Evolutionary conservation across 2,797 vertebrate genomes (phyloP).

Genomic region (Corythornis leucogaster): DNA sequence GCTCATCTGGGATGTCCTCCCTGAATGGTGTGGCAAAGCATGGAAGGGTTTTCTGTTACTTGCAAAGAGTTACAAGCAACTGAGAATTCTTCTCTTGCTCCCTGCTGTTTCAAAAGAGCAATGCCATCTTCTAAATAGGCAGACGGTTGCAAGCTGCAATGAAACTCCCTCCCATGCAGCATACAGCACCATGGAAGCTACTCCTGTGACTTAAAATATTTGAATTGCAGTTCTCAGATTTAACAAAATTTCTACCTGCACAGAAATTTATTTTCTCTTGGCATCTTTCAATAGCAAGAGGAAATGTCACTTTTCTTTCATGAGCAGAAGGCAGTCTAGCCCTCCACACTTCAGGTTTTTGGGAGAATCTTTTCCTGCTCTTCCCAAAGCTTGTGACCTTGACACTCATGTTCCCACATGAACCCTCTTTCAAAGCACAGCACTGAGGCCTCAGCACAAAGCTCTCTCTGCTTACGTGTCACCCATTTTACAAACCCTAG

Average conservation of each 20-base stretch:
- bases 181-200: not conserved
- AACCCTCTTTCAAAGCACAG: not conserved
- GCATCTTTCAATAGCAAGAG: not conserved
- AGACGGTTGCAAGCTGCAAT: not conserved
- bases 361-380: not conserved
- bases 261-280: not conserved
- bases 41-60: not conserved
- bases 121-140: not conserved
- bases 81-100: not conserved
- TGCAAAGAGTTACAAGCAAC: conserved; percentile 20
- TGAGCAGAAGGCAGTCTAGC: not conserved
- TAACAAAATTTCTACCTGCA: not conserved
- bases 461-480: accelerated
- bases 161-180: not conserved
- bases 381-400: not conserved
- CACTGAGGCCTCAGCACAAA: not conserved
- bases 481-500: not conserved
- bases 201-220: not conserved
- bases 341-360: not conserved
- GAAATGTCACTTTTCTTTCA: not conserved
- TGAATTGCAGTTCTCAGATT: not conserved
- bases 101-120: not conserved
- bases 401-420: not conserved
- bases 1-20: not conserved
- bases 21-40: not conserved